Percentiles rank a stretch among this genome's conserved stretches.
These are phyloP conservation scores for Drosophila albomicans DNA, from an alignment of 1,140 invertebrate species.

Conservation along the genomic window DNA sequence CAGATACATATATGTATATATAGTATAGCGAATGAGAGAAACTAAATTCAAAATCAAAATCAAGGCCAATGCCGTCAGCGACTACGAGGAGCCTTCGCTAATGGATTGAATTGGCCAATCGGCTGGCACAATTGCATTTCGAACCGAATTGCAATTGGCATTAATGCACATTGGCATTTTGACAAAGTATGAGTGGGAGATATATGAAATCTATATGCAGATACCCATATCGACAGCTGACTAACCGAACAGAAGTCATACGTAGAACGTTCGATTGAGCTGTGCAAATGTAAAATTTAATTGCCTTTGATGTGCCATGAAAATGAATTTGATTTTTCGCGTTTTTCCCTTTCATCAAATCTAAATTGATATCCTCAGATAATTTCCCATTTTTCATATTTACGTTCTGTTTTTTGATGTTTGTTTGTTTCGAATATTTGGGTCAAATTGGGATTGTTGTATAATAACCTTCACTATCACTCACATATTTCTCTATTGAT, in stretches of 20 bases:
- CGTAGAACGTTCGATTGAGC: neutral
- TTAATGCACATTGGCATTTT: conserved; percentile 58
- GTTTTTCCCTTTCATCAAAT: conserved; percentile 15
- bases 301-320: conserved; percentile 51
- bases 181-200: conserved; percentile 38
- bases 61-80: conserved; percentile 69
- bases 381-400: neutral
- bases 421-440: conserved; percentile 11
- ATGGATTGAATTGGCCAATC: conserved; percentile 50
- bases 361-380: conserved; percentile 3
- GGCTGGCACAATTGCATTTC: conserved; percentile 59
- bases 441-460: conserved; percentile 50
- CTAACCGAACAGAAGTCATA: too few relatives aligned
- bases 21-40: conserved; percentile 16
- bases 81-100: conserved; percentile 39
- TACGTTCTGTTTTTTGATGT: neutral
- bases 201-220: conserved; percentile 16
- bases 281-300: conserved; percentile 48
- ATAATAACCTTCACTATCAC: conserved; percentile 55
- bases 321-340: conserved; percentile 42
- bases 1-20: too few relatives aligned
- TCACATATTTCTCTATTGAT: conserved; percentile 31
- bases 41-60: conserved; percentile 61
- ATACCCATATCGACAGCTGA: neutral
- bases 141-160: conserved; percentile 57